Base-by-base conservation (phyloP, 2,888 invertebrate genomes). In the Hypsopygia costalis region DNA sequence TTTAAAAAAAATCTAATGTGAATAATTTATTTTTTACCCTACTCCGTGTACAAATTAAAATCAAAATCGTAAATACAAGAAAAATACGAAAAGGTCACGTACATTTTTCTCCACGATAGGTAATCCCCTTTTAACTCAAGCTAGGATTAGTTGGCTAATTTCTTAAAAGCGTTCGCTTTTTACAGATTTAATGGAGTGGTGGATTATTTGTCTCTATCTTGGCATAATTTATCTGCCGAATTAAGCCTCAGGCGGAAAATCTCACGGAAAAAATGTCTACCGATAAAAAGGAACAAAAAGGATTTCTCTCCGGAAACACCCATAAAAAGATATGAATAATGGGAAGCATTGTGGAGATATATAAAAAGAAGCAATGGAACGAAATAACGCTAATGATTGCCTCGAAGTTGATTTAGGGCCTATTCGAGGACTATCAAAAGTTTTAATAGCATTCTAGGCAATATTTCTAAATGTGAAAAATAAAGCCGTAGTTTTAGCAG, bases 141-240 rank as follows among this genome's bases (percentile, higher is more conserved):
- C 55, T 58, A 52, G 73, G 79, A 80, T 81, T 79, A 80, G 73
- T 69, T 59, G 46, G 68, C 77, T 78, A 81, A 81, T 81, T 79
- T 80, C 75, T 75, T 80, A 74, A 82, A 81, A 81, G 80, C 80
- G 64, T 75, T 75, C 70, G 63, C 69, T 73, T 76, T 72, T 74
- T 69, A 58, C 60, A 69, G 75, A 76, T 80, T 82, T 82, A 82
- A 79, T 80, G 78, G 77, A 76, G 72, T 75, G 66, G 61, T 50
- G 70, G 81, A 78, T 78, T 66, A 69, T 67, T 67, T 58, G 59
- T 60, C 61, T 67, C 55, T 61, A 73, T 78, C 74, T 69, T 52
- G 54, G 66, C 67, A 78, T 75, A 78, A 82, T 81, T 81, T 81
- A 81, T 81, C 67, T 65, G 59, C 56, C 54, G 66, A 75, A 70